Conservation (phyloP, 2,797 vertebrate species). For the Macrochelys suwanniensis region DNA sequence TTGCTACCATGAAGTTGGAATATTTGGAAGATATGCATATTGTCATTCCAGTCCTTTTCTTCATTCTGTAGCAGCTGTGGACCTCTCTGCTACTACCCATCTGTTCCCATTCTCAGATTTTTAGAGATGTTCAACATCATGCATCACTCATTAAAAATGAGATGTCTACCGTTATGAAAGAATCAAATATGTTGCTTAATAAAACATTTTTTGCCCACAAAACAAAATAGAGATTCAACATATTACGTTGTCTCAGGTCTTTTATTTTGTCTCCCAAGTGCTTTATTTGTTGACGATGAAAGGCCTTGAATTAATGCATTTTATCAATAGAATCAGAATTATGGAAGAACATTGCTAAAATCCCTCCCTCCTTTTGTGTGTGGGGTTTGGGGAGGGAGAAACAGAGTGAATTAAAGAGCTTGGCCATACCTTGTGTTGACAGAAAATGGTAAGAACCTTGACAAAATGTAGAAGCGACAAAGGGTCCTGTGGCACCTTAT, state of each 20-base stretch:
- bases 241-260: conserved; percentile 6
- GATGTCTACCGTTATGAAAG: neutral
- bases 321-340: conserved; percentile 38
- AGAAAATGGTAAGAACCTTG: conserved; percentile 35
- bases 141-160: neutral
- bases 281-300: conserved; percentile 52
- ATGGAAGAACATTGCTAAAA: conserved; percentile 13
- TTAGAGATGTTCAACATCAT: neutral
- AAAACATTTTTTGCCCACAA: neutral
- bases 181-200: neutral
- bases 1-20: neutral
- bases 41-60: neutral
- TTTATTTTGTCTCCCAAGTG: conserved; percentile 28
- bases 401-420: conserved; percentile 37
- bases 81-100: neutral
- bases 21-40: too few relatives aligned
- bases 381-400: neutral
- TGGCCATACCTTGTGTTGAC: conserved; percentile 1
- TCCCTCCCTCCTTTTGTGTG: neutral
- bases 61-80: neutral
- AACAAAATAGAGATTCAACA: conserved; percentile 14
- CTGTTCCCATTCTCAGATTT: neutral
- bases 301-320: conserved; percentile 22
- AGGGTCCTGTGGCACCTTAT: too few relatives aligned
- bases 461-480: neutral